These are phyloP conservation scores for Dysmachus trigonus DNA, from an alignment of 2,888 invertebrate species.

Conservation along the genomic window DNA sequence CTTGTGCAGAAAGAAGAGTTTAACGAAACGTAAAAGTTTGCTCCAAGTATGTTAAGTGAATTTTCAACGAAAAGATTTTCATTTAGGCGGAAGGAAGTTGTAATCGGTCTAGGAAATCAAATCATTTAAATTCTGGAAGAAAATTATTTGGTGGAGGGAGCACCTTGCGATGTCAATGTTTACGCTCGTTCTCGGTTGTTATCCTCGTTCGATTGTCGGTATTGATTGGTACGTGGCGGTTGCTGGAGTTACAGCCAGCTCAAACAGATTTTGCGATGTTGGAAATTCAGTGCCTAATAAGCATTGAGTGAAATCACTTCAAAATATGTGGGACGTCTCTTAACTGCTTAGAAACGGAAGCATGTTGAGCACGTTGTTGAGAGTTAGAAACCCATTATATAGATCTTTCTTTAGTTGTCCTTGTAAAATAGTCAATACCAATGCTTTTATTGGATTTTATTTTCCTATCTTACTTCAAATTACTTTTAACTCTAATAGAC, in stretches of 20 bases:
- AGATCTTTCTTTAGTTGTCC: background rate
- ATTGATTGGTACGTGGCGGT: background rate
- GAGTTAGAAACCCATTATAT: background rate
- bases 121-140: constrained; percentile 37
- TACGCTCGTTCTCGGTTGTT: background rate
- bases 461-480: too few species aligned
- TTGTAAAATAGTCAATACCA: too few species aligned
- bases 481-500: too few species aligned
- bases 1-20: constrained; percentile 27
- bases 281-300: background rate
- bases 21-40: constrained; percentile 42
- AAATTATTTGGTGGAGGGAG: constrained; percentile 22
- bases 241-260: background rate
- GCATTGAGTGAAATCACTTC: background rate
- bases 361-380: background rate
- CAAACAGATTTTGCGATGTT: background rate
- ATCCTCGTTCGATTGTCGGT: background rate
- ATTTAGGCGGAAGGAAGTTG: constrained; percentile 40
- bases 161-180: constrained; percentile 3
- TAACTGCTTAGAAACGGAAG: background rate
- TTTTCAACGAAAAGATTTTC: constrained; percentile 41
- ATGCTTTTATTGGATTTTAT: too few species aligned
- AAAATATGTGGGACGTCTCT: background rate
- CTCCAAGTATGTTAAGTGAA: constrained; percentile 42
- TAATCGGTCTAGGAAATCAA: constrained; percentile 43